A percentile compares a stretch with the other conserved stretches of the same genome.
Conservation (phyloP, 2,888 invertebrate species). For the Rosalia funebris region DNA sequence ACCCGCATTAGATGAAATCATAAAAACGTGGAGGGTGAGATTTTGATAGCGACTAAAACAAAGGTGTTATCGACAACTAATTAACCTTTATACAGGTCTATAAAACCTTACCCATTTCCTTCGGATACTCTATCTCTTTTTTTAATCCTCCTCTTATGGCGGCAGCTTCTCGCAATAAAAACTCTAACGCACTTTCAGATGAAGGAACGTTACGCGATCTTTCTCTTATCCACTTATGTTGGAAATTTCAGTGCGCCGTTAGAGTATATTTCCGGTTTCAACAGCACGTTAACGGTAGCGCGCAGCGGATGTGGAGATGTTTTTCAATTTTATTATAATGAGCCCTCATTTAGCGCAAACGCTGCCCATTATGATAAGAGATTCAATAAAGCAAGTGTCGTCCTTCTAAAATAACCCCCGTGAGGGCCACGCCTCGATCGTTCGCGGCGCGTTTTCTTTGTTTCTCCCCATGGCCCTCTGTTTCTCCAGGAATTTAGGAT, state of each 20-base stretch:
- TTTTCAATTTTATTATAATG: conserved; percentile 60
- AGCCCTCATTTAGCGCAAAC: conserved; percentile 57
- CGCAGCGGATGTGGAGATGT: conserved; percentile 49
- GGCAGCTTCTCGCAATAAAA: conserved; percentile 5
- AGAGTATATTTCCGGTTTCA: conserved; percentile 18
- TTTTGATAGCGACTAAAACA: too few relatives aligned
- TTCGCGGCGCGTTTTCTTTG: conserved; percentile 35
- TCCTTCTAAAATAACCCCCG: conserved; percentile 48
- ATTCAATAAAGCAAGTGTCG: conserved; percentile 57
- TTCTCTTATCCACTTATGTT: conserved; percentile 18
- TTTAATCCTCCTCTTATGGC: conserved; percentile 18
- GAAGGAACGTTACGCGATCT: conserved; percentile 11
- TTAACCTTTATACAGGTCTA: not conserved
- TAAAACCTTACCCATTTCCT: not conserved
- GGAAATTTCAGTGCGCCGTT: conserved; percentile 1
- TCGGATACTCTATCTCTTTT: not conserved
- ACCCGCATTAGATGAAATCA: too few relatives aligned
- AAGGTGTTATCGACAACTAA: not conserved
- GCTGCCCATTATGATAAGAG: conserved; percentile 58
- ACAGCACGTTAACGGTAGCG: conserved; percentile 1
- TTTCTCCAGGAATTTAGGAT: conserved; percentile 36
- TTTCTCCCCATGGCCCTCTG: conserved; percentile 39
- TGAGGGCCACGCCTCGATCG: conserved; percentile 44
- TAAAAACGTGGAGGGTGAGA: too few relatives aligned
- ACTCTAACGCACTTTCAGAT: conserved; percentile 5